Base-by-base conservation (phyloP, 2,797 vertebrate genomes). In the Peromyscus attwateri region DNA sequence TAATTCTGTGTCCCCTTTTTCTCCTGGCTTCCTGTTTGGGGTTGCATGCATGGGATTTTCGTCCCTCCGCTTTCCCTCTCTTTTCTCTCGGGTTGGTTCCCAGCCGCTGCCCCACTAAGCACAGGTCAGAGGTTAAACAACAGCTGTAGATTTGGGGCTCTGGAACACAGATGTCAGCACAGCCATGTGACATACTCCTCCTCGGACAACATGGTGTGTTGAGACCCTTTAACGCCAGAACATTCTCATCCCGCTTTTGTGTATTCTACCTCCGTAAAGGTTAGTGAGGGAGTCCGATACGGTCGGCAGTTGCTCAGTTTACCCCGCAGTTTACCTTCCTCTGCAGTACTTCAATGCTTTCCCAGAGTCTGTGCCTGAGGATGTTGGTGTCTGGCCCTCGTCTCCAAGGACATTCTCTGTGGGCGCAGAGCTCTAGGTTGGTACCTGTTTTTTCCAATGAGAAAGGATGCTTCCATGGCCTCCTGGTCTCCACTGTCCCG, bases 361-460 rank as follows among this genome's bases (percentile, higher is more conserved):
- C 34, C 37, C 40, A 4, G 40, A 10, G 25, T 76, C 77, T 40
- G 2, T 23, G 60, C 57, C 71, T 31, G 25, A 64, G 91, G 29
- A 16, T 1, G 3, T 1, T 37, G 34, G 29, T 3, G 13, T 62
- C 17, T 17, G 14, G 29, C 23, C 40, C 11, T 73, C 6, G 1
- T 64, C 68, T 88, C 11, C 19, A 7, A 34, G 13, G n/a, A 27
- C 29, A 31, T 12, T 68, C 57, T 43, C 19, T 8, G 14, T 46
- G 2, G 43, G 46, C 3, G 9, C 2, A 57, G n/a, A 43, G 29
- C n/a, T 87, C 43, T 64, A 25, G 19, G 3, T 7, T 12, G 57
- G 21, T 12, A 21, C 37, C 29, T 17, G n/a, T 49, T 60, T 52
- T 29, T 57, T n/a, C 46, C 11, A 70, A n/a, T 10, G 37, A 40